Base-by-base conservation (phyloP, 2,888 invertebrate genomes). In the Heliconius sara region DNA sequence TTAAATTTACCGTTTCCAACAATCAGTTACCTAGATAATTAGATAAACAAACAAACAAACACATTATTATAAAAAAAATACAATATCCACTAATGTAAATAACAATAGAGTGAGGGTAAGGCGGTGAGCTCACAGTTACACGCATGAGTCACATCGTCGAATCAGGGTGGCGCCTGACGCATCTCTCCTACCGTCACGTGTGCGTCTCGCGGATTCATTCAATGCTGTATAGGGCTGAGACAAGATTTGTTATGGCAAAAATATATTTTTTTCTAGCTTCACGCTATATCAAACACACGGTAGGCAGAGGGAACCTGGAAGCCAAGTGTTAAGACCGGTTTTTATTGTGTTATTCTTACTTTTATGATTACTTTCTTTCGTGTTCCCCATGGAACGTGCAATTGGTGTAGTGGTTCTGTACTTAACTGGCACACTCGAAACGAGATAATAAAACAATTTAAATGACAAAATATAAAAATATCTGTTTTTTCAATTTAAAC, bases 161-260 rank as follows among this genome's bases (percentile, higher is more conserved):
- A 80, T 81, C 80, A 81, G 78, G 80, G 81, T 72, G 81, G 81
- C 81, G 81, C 81, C 81, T 75, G 80, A 71, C 27, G 70, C 72
- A 73, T 73, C 76, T 78, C 81, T 72, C 73, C 68, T 57, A 34
- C 52, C 60, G 67, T 66, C 57, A 71, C 25, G 72, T 63, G 72
- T 71, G 25, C 57, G 76, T 80, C 80, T 75, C 76, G 79, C 82
- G 67, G 66, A 83, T 78, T 79, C 80, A 82, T 82, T 80, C 67
- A 77, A 25, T n/a, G 65, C 22, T 25, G 75, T 70, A 81, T 70
- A 81, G 81, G 81, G 83, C 68, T 79, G 77, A 6, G 25, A 25
- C 60, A 3, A n/a, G 3, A 60, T 60, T 60, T 3, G 22, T 57
- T 9, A 60, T 60, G 3, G n/a, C n/a, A 6, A 19, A 47, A 47